Evolutionary conservation across 1,140 invertebrate genomes (phyloP).

Genomic region (Reticulitermes speratus): DNA sequence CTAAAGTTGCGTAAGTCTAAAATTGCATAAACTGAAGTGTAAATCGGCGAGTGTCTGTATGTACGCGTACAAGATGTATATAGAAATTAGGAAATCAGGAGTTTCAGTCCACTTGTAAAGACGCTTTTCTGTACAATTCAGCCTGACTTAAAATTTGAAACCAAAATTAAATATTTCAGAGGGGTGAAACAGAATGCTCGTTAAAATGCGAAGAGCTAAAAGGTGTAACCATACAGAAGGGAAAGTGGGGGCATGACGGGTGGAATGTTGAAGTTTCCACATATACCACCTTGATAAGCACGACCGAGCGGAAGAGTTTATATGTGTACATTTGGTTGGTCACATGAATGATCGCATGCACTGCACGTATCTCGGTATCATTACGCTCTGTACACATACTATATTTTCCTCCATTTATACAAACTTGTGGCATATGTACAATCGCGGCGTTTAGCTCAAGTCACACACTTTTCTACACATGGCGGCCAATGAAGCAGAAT

Average conservation of each 20-base stretch:
- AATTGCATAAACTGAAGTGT: too few species aligned
- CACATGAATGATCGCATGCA: background rate
- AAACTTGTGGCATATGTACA: background rate
- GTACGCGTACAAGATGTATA: too few species aligned
- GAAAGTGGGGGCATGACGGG: background rate
- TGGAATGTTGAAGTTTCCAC: slow-evolving; percentile 7
- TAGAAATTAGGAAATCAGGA: too few species aligned
- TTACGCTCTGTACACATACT: background rate
- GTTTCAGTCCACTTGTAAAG: too few species aligned
- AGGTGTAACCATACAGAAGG: background rate
- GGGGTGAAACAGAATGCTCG: background rate
- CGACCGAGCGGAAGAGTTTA: background rate
- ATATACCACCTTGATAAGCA: slow-evolving; percentile 8
- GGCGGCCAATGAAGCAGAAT: background rate
- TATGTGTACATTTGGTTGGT: slow-evolving; percentile 7
- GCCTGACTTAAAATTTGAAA: background rate
- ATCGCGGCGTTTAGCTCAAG: background rate
- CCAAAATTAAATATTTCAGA: background rate
- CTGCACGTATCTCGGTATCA: background rate
- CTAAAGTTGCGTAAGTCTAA: too few species aligned
- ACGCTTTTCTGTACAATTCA: too few species aligned
- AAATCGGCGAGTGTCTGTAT: too few species aligned
- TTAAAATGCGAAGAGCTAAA: background rate
- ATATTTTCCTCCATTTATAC: background rate
- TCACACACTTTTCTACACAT: background rate